Percentiles rank a stretch among this genome's conserved stretches.
Conservation (phyloP, 2,888 invertebrate genomes). For the Scaptomyza cyrtandrae region DNA sequence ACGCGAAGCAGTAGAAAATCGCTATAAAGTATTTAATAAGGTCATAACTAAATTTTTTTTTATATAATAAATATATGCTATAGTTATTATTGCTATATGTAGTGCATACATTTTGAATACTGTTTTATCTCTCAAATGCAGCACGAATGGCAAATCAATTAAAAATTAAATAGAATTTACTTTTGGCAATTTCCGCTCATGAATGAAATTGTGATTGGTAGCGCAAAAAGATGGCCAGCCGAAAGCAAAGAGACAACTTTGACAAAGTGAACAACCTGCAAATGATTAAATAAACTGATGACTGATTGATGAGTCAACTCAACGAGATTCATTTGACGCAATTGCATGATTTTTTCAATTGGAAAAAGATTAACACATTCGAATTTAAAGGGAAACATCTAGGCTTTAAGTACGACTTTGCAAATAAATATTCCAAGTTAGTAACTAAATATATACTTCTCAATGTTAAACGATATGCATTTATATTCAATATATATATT, state of each 20-base stretch:
- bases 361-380: neutral
- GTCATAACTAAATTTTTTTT: neutral
- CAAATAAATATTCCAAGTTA: no score
- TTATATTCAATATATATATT: neutral
- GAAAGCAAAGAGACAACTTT: constrained; percentile 5
- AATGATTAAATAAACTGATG: constrained; percentile 40
- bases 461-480: neutral
- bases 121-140: constrained; percentile 17
- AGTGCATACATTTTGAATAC: no score
- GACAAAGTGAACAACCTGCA: constrained; percentile 50
- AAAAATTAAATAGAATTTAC: constrained; percentile 34
- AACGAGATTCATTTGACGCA: neutral
- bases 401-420: no score
- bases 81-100: no score
- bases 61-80: no score
- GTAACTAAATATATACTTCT: neutral
- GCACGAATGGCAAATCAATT: constrained; percentile 49
- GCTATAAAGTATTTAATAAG: neutral
- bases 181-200: constrained; percentile 57
- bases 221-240: constrained; percentile 6
- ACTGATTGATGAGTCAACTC: constrained; percentile 15
- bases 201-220: constrained; percentile 33
- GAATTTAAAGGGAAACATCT: no score
- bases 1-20: neutral
- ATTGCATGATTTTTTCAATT: neutral